Conservation (phyloP, 2,797 vertebrate genomes). For the Diplodus puntazzo region DNA sequence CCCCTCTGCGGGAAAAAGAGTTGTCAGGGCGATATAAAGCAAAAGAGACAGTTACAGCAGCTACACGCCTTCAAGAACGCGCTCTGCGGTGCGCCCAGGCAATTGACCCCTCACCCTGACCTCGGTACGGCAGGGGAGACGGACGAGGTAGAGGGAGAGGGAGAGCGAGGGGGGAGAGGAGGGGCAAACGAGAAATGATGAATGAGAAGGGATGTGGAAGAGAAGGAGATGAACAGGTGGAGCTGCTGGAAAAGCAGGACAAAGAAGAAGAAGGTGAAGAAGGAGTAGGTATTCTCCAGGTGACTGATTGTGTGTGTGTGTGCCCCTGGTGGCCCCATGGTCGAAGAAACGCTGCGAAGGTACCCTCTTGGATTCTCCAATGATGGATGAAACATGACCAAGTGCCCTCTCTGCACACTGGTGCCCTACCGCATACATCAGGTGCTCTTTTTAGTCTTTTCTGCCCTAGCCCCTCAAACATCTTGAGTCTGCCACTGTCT, state of each 20-base stretch:
- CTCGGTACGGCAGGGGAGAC: conserved; percentile 48
- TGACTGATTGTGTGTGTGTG: not conserved
- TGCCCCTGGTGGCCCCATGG: too few species aligned
- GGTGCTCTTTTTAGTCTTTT: too few species aligned
- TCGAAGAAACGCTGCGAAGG: too few species aligned
- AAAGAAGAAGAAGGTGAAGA: conserved; percentile 6
- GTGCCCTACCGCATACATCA: too few species aligned
- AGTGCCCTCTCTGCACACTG: too few species aligned
- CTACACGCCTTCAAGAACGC: conserved; percentile 63
- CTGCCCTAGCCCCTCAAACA: too few species aligned
- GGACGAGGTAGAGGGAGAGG: conserved; percentile 45
- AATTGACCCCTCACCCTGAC: conserved; percentile 76
- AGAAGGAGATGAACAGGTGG: conserved; percentile 38
- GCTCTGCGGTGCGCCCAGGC: conserved; percentile 55
- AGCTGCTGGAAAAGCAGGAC: conserved; percentile 20
- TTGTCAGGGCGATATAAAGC: conserved; percentile 68
- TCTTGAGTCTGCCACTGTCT: not conserved
- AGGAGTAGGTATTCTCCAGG: conserved; percentile 37
- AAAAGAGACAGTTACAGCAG: conserved; percentile 43
- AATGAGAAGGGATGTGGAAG: conserved; percentile 44
- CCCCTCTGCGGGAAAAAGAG: conserved; percentile 49
- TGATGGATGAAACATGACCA: too few species aligned
- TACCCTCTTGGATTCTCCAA: too few species aligned
- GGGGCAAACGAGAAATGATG: conserved; percentile 59
- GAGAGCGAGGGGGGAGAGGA: conserved; percentile 38